Base-by-base conservation (phyloP, 1,140 invertebrate species). In the Megalonaias nervosa region DNA sequence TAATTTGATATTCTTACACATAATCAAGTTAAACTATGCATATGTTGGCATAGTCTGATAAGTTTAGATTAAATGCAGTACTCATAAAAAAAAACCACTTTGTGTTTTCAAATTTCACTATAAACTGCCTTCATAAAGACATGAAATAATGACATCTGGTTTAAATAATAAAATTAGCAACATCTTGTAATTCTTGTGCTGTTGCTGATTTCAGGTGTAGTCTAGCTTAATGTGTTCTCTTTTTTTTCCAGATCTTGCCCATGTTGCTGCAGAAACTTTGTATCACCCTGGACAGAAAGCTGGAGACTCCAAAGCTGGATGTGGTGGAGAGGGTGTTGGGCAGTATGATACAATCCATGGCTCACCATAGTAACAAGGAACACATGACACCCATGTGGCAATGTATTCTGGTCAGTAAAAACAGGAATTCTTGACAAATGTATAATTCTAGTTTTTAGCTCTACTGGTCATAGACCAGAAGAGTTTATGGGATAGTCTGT, bases 251-350 rank as follows among this genome's bases (percentile, higher is more conserved):
- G 88, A 81, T 87, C 31, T 83, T 89, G 48, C 85, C 86, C 14
- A 21, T 84, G 6, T 31, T 89, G 17, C 75, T 89, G 26, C 61
- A 56, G 3, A 89, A 87, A 76, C 65, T 87, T 13, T 86, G 87
- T 9, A 77, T 79, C 19, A 57, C 62, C n/a, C 55, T 68, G 62
- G 68, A 75, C 14, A 67, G 68, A 9, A 62, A 80, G 48, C 66
- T 77, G 56, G 68, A 55, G 15, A 65, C 60, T 19, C 17, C 72
- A 38, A 75, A 84, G 71, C 81, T 81, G 74, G 71, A 82, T 69
- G 76, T 74, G 19, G 86, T 85, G 19, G 74, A 82, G 23, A 71
- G 66, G 21, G 71, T 81, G 38, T 56, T 88, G 23, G 55, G 71
- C 21, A 77, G 83, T 58, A 82, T 79, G 66, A 81, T 87, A 75